phyloP scores from a whole-genome alignment of 2,113 vertebrate species.

The Xiphophorus hellerii region DNA sequence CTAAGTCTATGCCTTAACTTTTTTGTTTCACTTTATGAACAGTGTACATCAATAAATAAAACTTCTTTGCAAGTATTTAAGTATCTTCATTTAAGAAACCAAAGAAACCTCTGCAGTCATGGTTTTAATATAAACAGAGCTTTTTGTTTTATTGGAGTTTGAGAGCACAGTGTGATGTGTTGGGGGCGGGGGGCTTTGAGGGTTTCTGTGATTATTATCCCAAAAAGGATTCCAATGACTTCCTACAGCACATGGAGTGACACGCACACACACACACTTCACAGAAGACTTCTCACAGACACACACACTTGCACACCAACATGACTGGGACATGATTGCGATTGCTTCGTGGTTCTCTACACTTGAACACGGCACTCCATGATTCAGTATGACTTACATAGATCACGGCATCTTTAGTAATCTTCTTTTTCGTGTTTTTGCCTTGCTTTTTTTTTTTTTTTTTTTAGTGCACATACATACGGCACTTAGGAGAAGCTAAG shows the following conservation, averaged over 20 bases:
- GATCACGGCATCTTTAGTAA: slow-evolving; percentile 82
- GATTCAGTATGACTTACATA: slow-evolving; percentile 72
- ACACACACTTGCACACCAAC: slow-evolving; percentile 33
- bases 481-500: slow-evolving; percentile 79
- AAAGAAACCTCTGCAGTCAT: slow-evolving; percentile 20
- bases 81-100: background rate
- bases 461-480: slow-evolving; percentile 77
- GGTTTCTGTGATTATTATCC: slow-evolving; percentile 60
- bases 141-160: slow-evolving; percentile 79
- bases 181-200: slow-evolving; percentile 4
- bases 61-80: background rate
- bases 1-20: slow-evolving; percentile 49
- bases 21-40: slow-evolving; percentile 39
- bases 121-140: slow-evolving; percentile 72
- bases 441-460: slow-evolving; percentile 51
- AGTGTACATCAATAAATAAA: slow-evolving; percentile 50
- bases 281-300: slow-evolving; percentile 47
- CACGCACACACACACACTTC: slow-evolving; percentile 59
- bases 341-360: slow-evolving; percentile 67
- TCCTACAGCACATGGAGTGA: slow-evolving; percentile 73
- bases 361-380: slow-evolving; percentile 71
- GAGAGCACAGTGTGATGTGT: slow-evolving; percentile 79
- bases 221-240: slow-evolving; percentile 66
- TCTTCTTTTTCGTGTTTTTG: slow-evolving; percentile 70
- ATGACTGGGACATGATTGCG: slow-evolving; percentile 54